Evolutionary conservation across 2,888 invertebrate genomes (phyloP), one percentile per base, ranked within the genome.

Genomic region (Tetheella fluctuosa): DNA sequence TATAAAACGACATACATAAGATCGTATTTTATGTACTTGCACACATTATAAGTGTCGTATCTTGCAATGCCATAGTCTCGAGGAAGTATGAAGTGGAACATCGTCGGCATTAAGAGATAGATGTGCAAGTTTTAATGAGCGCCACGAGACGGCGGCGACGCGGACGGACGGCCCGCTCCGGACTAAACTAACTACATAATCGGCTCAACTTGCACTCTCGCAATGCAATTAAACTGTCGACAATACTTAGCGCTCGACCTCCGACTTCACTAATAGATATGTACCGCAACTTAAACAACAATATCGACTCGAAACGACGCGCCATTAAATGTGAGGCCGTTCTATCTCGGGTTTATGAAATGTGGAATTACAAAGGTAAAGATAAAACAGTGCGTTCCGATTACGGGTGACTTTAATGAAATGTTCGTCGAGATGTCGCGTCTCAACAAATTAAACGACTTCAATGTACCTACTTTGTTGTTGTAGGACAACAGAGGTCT

Each of bases 51-150:
- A n/a, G n/a, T n/a, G n/a, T n/a, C n/a, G n/a, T n/a, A n/a, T n/a
- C n/a, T n/a, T n/a, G n/a, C n/a, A n/a, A 10, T 15, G 37, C 17
- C 6, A 42, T 15, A 42, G 7, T 42, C 17, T 5, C 6, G 42
- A 15, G 37, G 42, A 17, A 42, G 42, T 42, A 8, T 42, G n/a
- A 42, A 42, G 42, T 17, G 42, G 17, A 42, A 17, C 42, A 42
- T 1, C 42, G 42, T 17, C 42, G 42, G 17, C 17, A 42, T n/a
- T 42, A 42, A 17, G 37, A 39, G 42, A 42, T 42, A 17, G 7
- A 42, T 42, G n/a, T 42, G 42, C 5, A 42, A 42, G 42, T 42
- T 42, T 42, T 42, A 42, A 42, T 17, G 42, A 42, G 42, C 42
- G 15, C 15, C 39, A 1, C 39, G 34, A 15, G n/a, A 34, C 39